Evolutionary conservation across 2,888 invertebrate species (phyloP), one percentile per base, ranked within the genome.

Genomic region (Ypsolopha sequella): DNA sequence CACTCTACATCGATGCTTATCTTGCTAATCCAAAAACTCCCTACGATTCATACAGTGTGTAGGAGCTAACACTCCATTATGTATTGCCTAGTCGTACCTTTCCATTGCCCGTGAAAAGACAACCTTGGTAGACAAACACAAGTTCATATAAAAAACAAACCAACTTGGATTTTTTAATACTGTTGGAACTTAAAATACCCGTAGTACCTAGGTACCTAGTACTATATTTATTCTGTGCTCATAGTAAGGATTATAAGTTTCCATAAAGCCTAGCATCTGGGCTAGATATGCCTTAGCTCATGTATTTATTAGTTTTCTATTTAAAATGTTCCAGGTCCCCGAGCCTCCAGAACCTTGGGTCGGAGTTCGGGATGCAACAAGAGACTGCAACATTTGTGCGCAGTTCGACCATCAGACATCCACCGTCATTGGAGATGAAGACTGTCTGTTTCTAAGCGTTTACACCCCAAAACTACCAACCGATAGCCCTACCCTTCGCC

Each of bases 381-480:
- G 87, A 41, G 88, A 90, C 58, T 88, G 90, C 51, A 89, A 90
- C 33, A 72, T 73, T 24, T 93, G 93, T 66, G 88, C 91, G 0
- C 93, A 93, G 66, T 80, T 84, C 54, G 88, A 89, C 60, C 81
- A 76, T 66, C 73, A 87, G 61, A 72, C 89, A 61, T 77, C 82
- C n/a, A 74, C 55, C 8, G 60, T 88, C 14, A 73, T 87, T 45
- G 90, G 90, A 14, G 78, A 81, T 57, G 90, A 90, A 63, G 90
- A 91, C 64, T 93, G 93, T 56, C 77, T 93, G 6, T 91, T 89
- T 60, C 67, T 93, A 24, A 93, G 93, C 66, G 90, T 93, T 0
- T 92, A 90, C 63, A 89, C 90, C 13, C 90, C 91, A 1, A 78
- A 67, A 54, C 61, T 88, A 55, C 73, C 76, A 0, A 48, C 62